Base-by-base conservation (phyloP, 2,888 invertebrate genomes). In the Cheilosia scutellata region DNA sequence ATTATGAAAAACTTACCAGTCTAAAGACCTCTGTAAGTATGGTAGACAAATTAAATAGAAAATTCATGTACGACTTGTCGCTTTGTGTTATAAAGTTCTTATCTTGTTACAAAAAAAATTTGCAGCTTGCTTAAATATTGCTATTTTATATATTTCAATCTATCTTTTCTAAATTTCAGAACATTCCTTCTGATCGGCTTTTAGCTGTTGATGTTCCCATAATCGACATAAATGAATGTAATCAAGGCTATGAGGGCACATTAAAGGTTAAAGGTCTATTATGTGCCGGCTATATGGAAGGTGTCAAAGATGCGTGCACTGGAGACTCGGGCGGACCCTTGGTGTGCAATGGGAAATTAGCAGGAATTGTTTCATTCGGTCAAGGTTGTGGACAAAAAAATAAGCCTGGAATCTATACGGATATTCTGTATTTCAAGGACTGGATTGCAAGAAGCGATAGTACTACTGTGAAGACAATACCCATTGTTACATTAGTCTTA, bases 241-340 rank as follows among this genome's bases (percentile, higher is more conserved):
- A 78, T 25, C 1, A 33, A 7, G 72, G 70, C 2, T 87, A 88
- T 65, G 74, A 57, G 1, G 62, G 63, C 11, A 92, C 94, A 0
- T 93, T 96, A 58, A 94, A 94, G 55, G 93, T 94, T 0, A 44
- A 5, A 20, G 95, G 94, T 78, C 95, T 94, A 65, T 89, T 96
- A 65, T 96, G 96, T 89, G 97, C 96, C 0, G 96, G 96, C 7
- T 95, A 94, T 0, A 94, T 93, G 74, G 93, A 94, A 47, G 96
- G 96, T 0, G 95, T 95, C 5, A 95, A 95, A 80, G 97, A 97
- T 90, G 95, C 96, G 40, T 97, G 96, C 90, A 95, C 95, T 94
- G 96, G 96, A 37, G 96, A 97, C 91, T 96, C 95, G 9, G 97
- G 97, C n/a, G 96, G 97, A 4, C 96, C 96, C 0, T 92, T 97